Percentiles rank a stretch among this genome's conserved stretches.
phyloP scores from a whole-genome alignment of 2,888 invertebrate species.

The Deroplatys truncata region DNA sequence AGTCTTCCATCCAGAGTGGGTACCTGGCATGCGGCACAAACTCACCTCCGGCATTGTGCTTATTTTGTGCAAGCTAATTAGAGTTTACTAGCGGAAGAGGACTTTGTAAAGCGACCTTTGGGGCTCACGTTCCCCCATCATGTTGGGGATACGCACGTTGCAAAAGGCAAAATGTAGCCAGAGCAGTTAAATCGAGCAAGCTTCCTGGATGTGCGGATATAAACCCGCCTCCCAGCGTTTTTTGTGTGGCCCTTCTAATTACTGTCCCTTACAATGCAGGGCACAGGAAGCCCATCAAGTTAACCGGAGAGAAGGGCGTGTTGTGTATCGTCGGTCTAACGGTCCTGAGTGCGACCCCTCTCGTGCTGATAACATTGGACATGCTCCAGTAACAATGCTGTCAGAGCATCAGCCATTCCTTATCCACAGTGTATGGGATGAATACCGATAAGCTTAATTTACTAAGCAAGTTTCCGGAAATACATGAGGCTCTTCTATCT shows the following conservation, averaged over 20 bases:
- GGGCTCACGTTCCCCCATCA: neutral
- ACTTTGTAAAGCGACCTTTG: neutral
- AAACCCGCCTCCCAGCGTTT: neutral
- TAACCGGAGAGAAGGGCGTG: neutral
- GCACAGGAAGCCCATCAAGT: neutral
- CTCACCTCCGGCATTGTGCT: neutral
- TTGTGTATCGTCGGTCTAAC: neutral
- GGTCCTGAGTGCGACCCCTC: neutral
- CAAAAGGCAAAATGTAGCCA: neutral
- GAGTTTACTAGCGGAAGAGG: neutral
- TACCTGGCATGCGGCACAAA: neutral
- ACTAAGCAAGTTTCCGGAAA: too few species aligned
- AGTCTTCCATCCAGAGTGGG: too few species aligned
- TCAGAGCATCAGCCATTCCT: neutral
- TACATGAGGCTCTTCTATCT: too few species aligned
- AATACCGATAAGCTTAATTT: too few species aligned
- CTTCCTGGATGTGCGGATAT: neutral
- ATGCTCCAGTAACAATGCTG: neutral
- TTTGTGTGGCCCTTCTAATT: neutral
- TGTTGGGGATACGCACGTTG: neutral
- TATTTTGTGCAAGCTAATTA: neutral
- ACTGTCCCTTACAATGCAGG: neutral
- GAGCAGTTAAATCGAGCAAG: neutral
- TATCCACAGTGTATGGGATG: neutral
- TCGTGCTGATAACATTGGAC: neutral